Conservation (phyloP, 2,113 vertebrate species). For the Ictalurus furcatus region DNA sequence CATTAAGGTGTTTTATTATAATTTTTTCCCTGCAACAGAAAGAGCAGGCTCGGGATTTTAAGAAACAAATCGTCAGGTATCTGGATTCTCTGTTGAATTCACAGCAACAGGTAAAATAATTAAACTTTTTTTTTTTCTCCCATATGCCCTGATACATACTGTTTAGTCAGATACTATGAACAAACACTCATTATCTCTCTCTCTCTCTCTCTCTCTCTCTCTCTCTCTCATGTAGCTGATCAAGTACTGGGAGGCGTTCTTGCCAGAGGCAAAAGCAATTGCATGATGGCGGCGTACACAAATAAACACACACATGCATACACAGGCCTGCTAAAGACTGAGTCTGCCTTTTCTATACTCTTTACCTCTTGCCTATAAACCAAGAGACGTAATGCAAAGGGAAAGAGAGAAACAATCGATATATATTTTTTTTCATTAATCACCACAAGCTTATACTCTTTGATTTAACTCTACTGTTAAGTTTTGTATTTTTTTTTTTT, state of each 20-base stretch:
- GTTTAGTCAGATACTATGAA: background rate
- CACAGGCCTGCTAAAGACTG: slow-evolving; percentile 52
- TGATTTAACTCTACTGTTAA: slow-evolving; percentile 69
- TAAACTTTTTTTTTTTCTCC: background rate
- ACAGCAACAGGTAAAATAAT: slow-evolving; percentile 85
- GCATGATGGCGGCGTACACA: slow-evolving; percentile 74
- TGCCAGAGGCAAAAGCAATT: slow-evolving; percentile 97
- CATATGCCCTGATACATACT: background rate
- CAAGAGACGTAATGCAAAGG: slow-evolving; percentile 67
- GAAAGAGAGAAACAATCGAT: slow-evolving; percentile 68
- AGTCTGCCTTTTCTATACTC: slow-evolving; percentile 80
- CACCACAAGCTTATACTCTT: slow-evolving; percentile 70
- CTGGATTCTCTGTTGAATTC: slow-evolving; percentile 85
- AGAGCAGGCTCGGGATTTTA: slow-evolving; percentile 93
- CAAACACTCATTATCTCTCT: background rate
- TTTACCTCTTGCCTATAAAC: slow-evolving; percentile 83
- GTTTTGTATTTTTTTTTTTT: slow-evolving; percentile 82
- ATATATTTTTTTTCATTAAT: slow-evolving; percentile 59
- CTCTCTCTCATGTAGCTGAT: slow-evolving; percentile 78
- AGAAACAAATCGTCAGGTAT: slow-evolving; percentile 86
- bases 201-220: background rate
- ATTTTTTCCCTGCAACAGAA: slow-evolving; percentile 73
- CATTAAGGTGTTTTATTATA: background rate
- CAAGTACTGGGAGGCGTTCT: slow-evolving; percentile 97
- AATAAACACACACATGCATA: slow-evolving; percentile 43